Conservation (phyloP, 2,888 invertebrate species). For the Lasioglossum pauxillum region DNA sequence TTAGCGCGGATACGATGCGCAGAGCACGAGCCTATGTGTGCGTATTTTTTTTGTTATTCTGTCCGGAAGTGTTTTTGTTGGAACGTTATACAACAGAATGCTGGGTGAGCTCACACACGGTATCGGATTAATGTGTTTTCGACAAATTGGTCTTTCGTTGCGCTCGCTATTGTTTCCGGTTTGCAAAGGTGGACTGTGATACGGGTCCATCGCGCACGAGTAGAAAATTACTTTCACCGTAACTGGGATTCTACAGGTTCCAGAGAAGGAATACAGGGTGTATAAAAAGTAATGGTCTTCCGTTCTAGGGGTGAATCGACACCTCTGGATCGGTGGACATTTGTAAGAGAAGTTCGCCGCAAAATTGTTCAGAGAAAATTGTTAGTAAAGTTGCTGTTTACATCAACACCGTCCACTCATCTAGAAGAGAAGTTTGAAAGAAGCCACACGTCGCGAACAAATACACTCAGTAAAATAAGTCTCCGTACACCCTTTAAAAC, state of each 20-base stretch:
- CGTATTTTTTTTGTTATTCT: neutral
- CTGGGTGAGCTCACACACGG: neutral
- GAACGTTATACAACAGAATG: slow-evolving; percentile 4
- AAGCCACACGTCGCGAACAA: too few relatives aligned
- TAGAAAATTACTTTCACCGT: neutral
- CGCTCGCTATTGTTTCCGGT: neutral
- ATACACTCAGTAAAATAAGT: too few relatives aligned
- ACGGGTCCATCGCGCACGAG: neutral
- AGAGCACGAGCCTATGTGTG: neutral
- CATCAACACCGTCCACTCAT: too few relatives aligned
- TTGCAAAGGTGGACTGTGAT: neutral
- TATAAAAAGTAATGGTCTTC: too few relatives aligned
- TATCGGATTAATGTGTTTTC: neutral
- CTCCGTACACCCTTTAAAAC: too few relatives aligned
- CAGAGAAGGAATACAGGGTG: neutral
- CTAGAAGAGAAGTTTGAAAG: too few relatives aligned
- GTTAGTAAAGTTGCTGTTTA: too few relatives aligned
- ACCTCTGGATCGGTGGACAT: too few relatives aligned
- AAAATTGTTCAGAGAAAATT: too few relatives aligned
- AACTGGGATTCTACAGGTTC: neutral
- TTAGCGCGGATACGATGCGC: neutral
- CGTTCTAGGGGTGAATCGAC: too few relatives aligned
- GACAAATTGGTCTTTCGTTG: neutral
- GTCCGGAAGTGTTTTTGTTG: slow-evolving; percentile 1
- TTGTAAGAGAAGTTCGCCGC: too few relatives aligned